Percentiles rank a stretch among this genome's conserved stretches.
phyloP scores from a whole-genome alignment of 2,797 vertebrate genomes.

The Octomys mimax region DNA sequence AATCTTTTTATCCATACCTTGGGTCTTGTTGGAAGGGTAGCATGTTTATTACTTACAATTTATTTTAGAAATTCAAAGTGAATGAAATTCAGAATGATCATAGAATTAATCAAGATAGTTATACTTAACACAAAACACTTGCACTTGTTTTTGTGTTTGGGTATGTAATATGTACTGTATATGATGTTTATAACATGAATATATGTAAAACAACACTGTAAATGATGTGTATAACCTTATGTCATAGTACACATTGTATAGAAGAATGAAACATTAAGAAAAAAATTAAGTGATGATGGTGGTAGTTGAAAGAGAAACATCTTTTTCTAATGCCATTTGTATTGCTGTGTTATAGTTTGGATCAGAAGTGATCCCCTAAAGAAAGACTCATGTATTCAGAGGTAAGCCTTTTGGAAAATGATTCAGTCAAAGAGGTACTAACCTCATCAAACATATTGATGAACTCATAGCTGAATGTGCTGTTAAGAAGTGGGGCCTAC shows the following conservation, averaged over 20 bases:
- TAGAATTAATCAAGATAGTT: background rate
- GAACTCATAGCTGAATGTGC: background rate
- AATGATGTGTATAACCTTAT: background rate
- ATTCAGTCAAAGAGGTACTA: background rate
- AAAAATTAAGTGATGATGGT: background rate
- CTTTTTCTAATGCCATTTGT: background rate
- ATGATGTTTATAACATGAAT: background rate
- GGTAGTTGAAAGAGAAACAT: background rate
- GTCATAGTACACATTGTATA: background rate
- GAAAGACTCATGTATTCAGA: background rate
- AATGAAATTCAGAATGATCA: background rate
- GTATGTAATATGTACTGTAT: background rate
- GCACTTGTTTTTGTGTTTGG: background rate
- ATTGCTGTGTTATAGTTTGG: background rate
- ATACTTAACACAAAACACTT: background rate
- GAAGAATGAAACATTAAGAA: background rate
- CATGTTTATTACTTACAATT: conserved; percentile 45
- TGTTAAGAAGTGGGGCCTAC: background rate
- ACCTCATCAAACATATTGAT: background rate
- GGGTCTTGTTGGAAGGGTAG: background rate
- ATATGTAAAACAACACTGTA: background rate
- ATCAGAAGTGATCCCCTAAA: background rate
- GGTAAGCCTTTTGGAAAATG: background rate
- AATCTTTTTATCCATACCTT: too few species aligned
- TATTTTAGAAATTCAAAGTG: conserved; percentile 19